Percentiles rank a stretch among this genome's conserved stretches.
These are phyloP conservation scores for Tragelaphus eurycerus DNA, from an alignment of 2,797 vertebrate species.

Conservation along the genomic window DNA sequence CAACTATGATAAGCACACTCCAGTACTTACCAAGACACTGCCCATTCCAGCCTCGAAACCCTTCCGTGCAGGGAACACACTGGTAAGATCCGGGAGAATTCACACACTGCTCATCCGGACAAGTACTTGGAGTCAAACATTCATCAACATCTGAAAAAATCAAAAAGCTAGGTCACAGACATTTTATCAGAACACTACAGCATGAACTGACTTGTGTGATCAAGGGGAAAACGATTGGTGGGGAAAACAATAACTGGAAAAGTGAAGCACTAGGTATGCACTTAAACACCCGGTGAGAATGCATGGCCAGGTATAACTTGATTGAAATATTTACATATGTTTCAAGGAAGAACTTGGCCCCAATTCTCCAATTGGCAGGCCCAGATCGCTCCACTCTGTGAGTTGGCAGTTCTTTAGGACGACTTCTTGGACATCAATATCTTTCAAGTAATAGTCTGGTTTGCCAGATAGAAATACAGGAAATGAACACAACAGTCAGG, in stretches of 20 bases:
- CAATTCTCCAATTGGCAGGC: not conserved
- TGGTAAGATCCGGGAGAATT: conserved; percentile 91
- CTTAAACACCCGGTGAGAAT: not conserved
- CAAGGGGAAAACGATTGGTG: not conserved
- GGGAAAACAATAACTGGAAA: not conserved
- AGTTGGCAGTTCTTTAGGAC: not conserved
- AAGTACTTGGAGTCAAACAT: conserved; percentile 85
- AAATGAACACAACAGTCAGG: not conserved
- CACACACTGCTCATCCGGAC: conserved; percentile 90
- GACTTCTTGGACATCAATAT: not conserved
- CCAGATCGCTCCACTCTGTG: not conserved
- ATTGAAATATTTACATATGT: not conserved
- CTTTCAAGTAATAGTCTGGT: not conserved
- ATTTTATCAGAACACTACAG: not conserved
- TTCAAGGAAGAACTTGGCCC: not conserved
- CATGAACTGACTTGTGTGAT: not conserved
- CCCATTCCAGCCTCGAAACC: conserved; percentile 90
- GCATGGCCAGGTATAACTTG: not conserved
- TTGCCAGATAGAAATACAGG: conserved; percentile 22
- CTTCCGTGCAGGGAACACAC: conserved; percentile 90
- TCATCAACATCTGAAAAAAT: conserved; percentile 90
- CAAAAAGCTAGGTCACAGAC: conserved; percentile 3
- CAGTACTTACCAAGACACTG: conserved; percentile 90
- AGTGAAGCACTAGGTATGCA: not conserved
- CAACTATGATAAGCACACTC: not conserved